A percentile compares a stretch with the other conserved stretches of the same genome.
Conservation (phyloP, 1,140 invertebrate species). For the Coelopa frigida region DNA sequence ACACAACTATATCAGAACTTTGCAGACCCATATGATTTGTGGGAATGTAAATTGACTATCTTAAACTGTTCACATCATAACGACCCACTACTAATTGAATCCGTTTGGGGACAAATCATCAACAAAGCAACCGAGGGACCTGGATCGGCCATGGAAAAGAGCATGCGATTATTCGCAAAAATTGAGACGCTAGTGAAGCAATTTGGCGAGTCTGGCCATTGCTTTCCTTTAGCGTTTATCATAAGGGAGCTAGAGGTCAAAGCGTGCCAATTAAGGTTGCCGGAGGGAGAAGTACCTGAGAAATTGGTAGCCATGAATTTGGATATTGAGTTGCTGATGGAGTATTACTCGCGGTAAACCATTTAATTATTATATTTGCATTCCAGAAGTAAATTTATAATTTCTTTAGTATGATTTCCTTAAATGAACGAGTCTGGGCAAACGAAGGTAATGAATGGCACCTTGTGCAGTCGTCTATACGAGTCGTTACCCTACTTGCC, state of each 20-base stretch:
- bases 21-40: conserved; percentile 70
- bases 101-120: conserved; percentile 73
- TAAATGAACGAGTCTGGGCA: conserved; percentile 68
- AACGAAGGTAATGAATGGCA: conserved; percentile 71
- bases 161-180: conserved; percentile 63
- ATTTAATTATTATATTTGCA: conserved; percentile 14
- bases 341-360: conserved; percentile 63
- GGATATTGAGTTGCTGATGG: conserved; percentile 61
- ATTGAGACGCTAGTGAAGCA: conserved; percentile 64
- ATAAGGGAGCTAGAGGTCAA: conserved; percentile 67
- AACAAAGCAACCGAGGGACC: conserved; percentile 49
- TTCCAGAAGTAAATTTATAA: not conserved
- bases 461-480: conserved; percentile 60
- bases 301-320: conserved; percentile 62
- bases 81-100: conserved; percentile 66
- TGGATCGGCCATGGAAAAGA: conserved; percentile 54
- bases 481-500: conserved; percentile 56
- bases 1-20: conserved; percentile 74
- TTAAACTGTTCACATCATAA: conserved; percentile 78
- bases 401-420: conserved; percentile 54
- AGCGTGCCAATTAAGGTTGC: conserved; percentile 60
- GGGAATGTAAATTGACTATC: conserved; percentile 80
- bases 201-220: conserved; percentile 64
- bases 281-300: conserved; percentile 61
- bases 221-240: conserved; percentile 70